These are phyloP conservation scores for Notothenia coriiceps DNA, from an alignment of 2,113 vertebrate species.

Conservation along the genomic window DNA sequence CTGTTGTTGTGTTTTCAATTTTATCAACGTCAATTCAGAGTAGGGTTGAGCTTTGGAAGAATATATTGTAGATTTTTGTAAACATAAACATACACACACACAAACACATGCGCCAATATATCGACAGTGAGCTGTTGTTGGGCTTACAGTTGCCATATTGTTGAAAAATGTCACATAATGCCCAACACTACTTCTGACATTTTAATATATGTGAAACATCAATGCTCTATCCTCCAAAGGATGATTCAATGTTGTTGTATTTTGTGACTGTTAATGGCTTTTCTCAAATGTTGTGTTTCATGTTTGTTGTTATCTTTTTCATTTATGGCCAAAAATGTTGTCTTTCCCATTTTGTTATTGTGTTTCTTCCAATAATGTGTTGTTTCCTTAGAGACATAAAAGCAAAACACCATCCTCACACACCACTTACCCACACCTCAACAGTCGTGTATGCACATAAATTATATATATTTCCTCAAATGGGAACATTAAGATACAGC, in stretches of 20 bases:
- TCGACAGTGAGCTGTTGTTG: no score
- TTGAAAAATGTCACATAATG: no score
- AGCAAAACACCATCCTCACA: slow-evolving; percentile 35
- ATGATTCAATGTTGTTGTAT: not conserved
- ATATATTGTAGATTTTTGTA: no score
- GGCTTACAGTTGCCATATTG: no score
- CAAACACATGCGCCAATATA: no score
- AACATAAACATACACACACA: no score
- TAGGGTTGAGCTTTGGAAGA: no score
- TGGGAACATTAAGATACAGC: slow-evolving; percentile 47
- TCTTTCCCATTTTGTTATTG: not conserved
- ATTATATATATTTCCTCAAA: slow-evolving; percentile 45
- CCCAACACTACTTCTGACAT: no score
- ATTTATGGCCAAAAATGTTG: no score
- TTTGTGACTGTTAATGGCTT: not conserved
- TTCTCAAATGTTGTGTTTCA: no score
- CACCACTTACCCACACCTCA: slow-evolving; percentile 33
- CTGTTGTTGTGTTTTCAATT: not conserved
- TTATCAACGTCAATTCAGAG: not conserved
- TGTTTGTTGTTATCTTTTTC: not conserved
- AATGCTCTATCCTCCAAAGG: not conserved
- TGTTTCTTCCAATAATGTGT: not conserved
- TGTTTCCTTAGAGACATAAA: not conserved
- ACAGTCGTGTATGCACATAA: slow-evolving; percentile 14
- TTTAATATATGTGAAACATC: no score